Percentiles rank a stretch among this genome's conserved stretches.
Conservation (phyloP, 2,888 invertebrate genomes). For the Gibbula magus region DNA sequence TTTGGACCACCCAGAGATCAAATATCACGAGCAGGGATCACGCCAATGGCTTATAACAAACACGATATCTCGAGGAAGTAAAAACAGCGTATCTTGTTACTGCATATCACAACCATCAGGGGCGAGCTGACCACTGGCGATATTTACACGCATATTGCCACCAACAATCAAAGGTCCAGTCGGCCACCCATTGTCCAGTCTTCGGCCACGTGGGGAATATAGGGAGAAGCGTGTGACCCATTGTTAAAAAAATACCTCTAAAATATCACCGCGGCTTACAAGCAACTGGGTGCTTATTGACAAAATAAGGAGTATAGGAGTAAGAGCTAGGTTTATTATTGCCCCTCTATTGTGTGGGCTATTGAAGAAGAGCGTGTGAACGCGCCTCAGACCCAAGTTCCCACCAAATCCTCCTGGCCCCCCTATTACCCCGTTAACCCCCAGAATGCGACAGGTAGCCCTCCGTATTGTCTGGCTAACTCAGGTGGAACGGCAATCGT, state of each 20-base stretch:
- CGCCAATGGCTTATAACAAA: not conserved
- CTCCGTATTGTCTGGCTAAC: not conserved
- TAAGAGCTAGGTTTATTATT: not conserved
- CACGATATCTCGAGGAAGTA: not conserved
- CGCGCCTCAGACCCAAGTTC: not conserved
- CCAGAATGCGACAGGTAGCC: not conserved
- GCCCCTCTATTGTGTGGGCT: not conserved
- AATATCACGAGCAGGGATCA: not conserved
- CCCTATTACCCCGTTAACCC: not conserved
- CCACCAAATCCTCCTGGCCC: not conserved
- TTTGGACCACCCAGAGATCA: not conserved
- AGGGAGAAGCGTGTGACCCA: not conserved
- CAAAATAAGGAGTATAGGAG: not conserved
- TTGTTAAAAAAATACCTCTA: slow-evolving; percentile 1
- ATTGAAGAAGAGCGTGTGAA: not conserved
- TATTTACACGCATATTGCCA: not conserved
- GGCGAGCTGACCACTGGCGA: no score
- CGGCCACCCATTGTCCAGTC: not conserved
- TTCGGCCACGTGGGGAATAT: not conserved
- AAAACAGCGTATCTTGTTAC: not conserved
- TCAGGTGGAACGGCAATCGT: not conserved
- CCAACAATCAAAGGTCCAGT: not conserved
- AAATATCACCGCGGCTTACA: not conserved
- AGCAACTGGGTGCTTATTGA: not conserved
- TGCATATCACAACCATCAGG: no score